A percentile compares a stretch with the other conserved stretches of the same genome.
These are phyloP conservation scores for Gorsachius goisagi DNA, from an alignment of 2,113 vertebrate species.

Conservation along the genomic window DNA sequence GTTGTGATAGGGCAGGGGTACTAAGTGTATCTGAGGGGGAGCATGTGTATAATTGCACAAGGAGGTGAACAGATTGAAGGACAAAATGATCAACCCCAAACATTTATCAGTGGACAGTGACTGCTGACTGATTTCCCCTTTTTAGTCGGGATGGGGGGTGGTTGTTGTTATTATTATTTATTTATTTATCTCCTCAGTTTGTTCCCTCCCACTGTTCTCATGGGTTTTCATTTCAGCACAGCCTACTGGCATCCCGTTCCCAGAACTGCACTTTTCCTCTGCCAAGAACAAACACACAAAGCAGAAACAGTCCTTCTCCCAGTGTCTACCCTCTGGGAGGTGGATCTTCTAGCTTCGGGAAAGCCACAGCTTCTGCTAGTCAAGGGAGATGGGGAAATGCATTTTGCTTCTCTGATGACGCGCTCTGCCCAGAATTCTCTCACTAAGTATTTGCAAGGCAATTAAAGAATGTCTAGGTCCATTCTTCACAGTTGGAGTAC, in stretches of 20 bases:
- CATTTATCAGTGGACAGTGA: background rate
- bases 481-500: background rate
- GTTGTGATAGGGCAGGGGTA: background rate
- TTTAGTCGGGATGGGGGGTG: background rate
- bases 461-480: background rate
- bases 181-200: background rate
- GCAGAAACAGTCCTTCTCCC: background rate
- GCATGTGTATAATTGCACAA: background rate
- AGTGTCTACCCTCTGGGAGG: background rate
- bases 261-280: background rate
- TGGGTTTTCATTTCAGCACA: background rate
- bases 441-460: conserved; percentile 11
- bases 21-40: background rate
- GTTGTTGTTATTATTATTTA: too few species aligned
- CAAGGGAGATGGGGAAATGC: background rate
- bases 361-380: background rate
- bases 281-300: background rate
- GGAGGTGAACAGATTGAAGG: background rate
- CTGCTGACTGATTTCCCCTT: background rate
- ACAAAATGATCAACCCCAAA: background rate
- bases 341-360: background rate
- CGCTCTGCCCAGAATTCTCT: background rate
- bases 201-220: background rate
- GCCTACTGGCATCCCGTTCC: background rate
- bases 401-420: background rate